Evolutionary conservation across 2,797 vertebrate genomes (phyloP).

Genomic region (Microchirus variegatus): DNA sequence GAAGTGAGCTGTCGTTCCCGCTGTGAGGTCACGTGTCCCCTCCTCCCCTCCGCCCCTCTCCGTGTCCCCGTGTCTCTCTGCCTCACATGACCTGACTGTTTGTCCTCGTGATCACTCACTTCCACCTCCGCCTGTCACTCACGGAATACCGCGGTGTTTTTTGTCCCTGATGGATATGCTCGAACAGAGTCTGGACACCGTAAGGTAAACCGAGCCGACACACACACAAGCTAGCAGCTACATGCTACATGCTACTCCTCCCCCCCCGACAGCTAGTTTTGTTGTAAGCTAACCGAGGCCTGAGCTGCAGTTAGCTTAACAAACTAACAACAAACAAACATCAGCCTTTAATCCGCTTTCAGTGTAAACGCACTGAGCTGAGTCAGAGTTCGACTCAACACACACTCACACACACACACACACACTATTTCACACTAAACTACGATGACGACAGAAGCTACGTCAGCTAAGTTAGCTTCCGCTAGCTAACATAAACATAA

Average conservation of each 20-base stretch:
- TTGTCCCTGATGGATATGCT: constrained; percentile 88
- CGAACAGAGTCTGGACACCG: constrained; percentile 87
- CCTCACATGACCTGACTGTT: constrained; percentile 96
- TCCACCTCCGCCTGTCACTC: constrained; percentile 75
- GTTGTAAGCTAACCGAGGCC: constrained; percentile 56
- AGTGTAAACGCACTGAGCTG: background rate
- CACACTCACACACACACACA: too few relatives aligned
- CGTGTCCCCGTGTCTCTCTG: constrained; percentile 75
- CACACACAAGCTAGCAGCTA: constrained; percentile 61
- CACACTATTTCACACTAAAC: background rate
- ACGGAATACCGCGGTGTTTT: constrained; percentile 76
- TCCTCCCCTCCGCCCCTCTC: background rate
- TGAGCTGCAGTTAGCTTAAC: constrained; percentile 22
- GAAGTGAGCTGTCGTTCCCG: too few relatives aligned
- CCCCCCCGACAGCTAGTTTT: constrained; percentile 46
- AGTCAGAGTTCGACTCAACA: background rate
- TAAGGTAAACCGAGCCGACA: constrained; percentile 80
- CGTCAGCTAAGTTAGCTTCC: constrained; percentile 35
- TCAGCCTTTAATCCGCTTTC: constrained; percentile 26
- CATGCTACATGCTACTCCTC: constrained; percentile 54
- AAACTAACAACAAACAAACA: constrained; percentile 4
- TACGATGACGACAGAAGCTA: constrained; percentile 3
- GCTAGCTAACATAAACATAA: constrained; percentile 44
- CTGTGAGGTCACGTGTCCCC: background rate
- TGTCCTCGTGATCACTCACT: constrained; percentile 93